Evolutionary conservation across 2,888 invertebrate genomes (phyloP).

Genomic region (Leptopterna dolabrata): DNA sequence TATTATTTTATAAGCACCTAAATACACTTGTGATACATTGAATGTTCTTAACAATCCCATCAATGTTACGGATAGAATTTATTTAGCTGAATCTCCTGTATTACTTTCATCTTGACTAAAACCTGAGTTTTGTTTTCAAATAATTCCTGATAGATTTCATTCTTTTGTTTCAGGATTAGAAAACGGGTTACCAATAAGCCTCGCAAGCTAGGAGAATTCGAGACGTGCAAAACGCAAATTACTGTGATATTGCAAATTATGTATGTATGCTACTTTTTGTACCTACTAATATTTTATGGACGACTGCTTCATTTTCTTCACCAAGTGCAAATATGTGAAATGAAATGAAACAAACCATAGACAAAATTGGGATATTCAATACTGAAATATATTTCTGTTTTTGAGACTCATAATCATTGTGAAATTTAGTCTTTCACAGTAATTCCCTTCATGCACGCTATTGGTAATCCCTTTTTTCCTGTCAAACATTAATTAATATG

Average conservation of each 20-base stretch:
- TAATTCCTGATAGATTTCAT: neutral
- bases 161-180: constrained; percentile 53
- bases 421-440: constrained; percentile 31
- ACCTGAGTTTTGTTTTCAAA: neutral
- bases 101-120: neutral
- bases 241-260: constrained; percentile 51
- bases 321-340: neutral
- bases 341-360: neutral
- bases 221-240: constrained; percentile 50
- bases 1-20: too few relatives aligned
- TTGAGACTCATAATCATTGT: neutral
- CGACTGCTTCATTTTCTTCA: constrained; percentile 6
- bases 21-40: neutral
- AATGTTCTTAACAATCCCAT: neutral
- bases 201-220: constrained; percentile 48
- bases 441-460: constrained; percentile 31
- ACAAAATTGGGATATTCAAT: neutral
- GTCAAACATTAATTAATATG: neutral
- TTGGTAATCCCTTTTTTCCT: constrained; percentile 49
- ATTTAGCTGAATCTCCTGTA: too few relatives aligned
- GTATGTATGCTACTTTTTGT: constrained; percentile 48
- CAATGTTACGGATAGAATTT: too few relatives aligned
- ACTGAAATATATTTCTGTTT: neutral
- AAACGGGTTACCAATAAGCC: constrained; percentile 55
- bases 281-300: constrained; percentile 15